These are phyloP conservation scores for Brienomyrus brachyistius DNA, from an alignment of 2,113 vertebrate genomes.

Conservation along the genomic window DNA sequence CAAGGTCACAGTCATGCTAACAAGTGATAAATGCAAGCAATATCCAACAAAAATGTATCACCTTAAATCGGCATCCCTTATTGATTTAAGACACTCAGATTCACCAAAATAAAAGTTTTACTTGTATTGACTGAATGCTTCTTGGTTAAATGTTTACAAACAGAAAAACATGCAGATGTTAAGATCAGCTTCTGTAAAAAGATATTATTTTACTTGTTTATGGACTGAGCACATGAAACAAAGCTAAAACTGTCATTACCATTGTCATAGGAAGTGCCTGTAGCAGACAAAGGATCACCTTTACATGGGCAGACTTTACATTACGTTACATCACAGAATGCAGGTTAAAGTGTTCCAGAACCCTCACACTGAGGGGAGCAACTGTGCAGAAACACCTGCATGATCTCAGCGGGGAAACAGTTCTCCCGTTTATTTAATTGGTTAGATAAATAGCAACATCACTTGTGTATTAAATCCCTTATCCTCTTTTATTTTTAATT, in stretches of 20 bases:
- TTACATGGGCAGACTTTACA: neutral
- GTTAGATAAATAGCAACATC: neutral
- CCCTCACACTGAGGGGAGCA: neutral
- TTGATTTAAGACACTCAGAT: neutral
- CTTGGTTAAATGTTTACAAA: neutral
- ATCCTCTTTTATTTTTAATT: neutral
- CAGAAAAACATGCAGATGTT: neutral
- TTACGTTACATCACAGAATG: neutral
- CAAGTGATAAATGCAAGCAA: neutral
- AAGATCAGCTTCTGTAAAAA: neutral
- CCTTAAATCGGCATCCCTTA: neutral
- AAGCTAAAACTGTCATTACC: neutral
- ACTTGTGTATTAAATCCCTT: neutral
- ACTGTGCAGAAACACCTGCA: neutral
- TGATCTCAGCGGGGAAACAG: neutral
- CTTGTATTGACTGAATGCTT: neutral
- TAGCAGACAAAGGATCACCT: neutral
- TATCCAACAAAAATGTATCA: neutral
- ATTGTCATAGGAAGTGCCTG: neutral
- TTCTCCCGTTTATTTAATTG: neutral
- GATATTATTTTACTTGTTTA: neutral
- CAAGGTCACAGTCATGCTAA: neutral
- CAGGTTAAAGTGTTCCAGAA: neutral
- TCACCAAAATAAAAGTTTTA: neutral
- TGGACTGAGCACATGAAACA: neutral